These are phyloP conservation scores for Ditula angustiorana DNA, from an alignment of 2,888 invertebrate species.

Conservation along the genomic window DNA sequence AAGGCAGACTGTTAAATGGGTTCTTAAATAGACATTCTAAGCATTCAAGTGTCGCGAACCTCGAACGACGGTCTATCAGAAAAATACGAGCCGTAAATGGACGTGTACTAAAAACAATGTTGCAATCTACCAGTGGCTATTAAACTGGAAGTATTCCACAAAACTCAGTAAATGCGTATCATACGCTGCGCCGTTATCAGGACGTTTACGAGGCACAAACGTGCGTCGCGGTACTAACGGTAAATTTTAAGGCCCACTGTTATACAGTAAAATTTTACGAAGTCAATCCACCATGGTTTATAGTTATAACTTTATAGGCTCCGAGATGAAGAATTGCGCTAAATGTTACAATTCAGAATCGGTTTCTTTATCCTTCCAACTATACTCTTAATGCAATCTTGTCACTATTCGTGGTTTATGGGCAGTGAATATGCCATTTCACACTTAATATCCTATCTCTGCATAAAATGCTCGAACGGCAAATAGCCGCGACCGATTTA, in stretches of 20 bases:
- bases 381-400: neutral
- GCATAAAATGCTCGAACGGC: neutral
- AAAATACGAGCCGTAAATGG: constrained; percentile 32
- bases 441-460: neutral
- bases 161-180: constrained; percentile 33
- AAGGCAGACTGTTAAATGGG: neutral
- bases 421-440: neutral
- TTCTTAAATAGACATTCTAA: neutral
- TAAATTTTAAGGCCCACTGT: constrained; percentile 36
- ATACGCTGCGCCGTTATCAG: constrained; percentile 29
- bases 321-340: neutral
- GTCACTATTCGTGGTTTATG: constrained; percentile 2
- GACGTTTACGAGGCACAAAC: constrained; percentile 30
- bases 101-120: constrained; percentile 33
- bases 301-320: constrained; percentile 20
- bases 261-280: constrained; percentile 32
- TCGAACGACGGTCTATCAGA: constrained; percentile 25
- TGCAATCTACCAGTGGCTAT: constrained; percentile 35
- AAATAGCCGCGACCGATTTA: neutral
- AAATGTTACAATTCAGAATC: neutral
- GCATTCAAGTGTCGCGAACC: neutral
- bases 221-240: constrained; percentile 32
- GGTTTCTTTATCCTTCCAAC: neutral
- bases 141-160: constrained; percentile 39
- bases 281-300: constrained; percentile 19